Evolutionary conservation across 2,888 invertebrate genomes (phyloP).

Genomic region (Antheraea assamensis): DNA sequence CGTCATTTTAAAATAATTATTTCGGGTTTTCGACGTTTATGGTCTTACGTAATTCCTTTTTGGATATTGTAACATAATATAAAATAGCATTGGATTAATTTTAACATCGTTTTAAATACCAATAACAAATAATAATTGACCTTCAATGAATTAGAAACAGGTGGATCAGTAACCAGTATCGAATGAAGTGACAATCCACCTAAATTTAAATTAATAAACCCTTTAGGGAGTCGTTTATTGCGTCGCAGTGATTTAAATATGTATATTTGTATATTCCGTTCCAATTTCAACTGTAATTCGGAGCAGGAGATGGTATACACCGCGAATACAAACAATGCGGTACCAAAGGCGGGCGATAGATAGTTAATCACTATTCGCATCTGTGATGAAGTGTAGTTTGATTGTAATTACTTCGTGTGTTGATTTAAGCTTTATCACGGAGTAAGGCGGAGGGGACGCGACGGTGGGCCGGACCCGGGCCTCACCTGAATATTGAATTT

Average conservation of each 20-base stretch:
- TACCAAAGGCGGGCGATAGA: conserved; percentile 60
- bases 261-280: conserved; percentile 35
- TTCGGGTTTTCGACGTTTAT: neutral
- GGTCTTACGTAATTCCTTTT: neutral
- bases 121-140: conserved; percentile 3
- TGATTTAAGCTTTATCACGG: conserved; percentile 79
- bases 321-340: conserved; percentile 45
- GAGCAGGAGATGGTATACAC: conserved; percentile 40
- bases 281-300: conserved; percentile 54
- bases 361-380: conserved; percentile 78
- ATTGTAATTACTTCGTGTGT: conserved; percentile 80
- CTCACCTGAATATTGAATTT: conserved; percentile 68
- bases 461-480: conserved; percentile 44
- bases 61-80: neutral
- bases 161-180: conserved; percentile 14
- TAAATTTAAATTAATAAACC: conserved; percentile 42
- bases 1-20: conserved; percentile 25
- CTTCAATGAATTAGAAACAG: conserved; percentile 20
- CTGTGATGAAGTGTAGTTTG: conserved; percentile 74
- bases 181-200: conserved; percentile 23
- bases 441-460: conserved; percentile 51
- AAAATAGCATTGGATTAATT: neutral
- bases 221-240: conserved; percentile 40
- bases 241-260: conserved; percentile 52
- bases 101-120: neutral